phyloP scores from a whole-genome alignment of 2,797 vertebrate species.

The Microctenopoma steveboyesi region DNA sequence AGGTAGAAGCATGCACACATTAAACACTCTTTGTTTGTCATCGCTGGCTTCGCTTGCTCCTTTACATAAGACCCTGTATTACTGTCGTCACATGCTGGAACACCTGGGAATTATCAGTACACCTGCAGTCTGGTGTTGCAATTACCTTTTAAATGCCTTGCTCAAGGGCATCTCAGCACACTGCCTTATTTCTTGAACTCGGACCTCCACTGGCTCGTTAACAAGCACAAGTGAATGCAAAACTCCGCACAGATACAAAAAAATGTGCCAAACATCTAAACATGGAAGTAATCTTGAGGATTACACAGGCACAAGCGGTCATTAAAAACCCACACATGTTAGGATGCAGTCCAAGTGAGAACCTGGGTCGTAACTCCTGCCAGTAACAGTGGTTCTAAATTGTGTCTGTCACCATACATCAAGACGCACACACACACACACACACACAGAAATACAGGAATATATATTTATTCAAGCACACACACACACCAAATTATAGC shows the following conservation, averaged over 20 bases:
- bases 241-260: conserved; percentile 22
- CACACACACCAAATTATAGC: conserved; percentile 74
- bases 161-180: conserved; percentile 48
- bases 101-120: conserved; percentile 65
- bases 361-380: conserved; percentile 41
- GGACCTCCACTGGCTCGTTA: conserved; percentile 46
- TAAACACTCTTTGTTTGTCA: conserved; percentile 52
- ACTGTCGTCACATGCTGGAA: conserved; percentile 30
- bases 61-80: conserved; percentile 49
- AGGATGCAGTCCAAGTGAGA: conserved; percentile 42
- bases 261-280: conserved; percentile 41
- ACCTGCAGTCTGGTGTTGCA: conserved; percentile 48
- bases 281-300: conserved; percentile 61
- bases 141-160: conserved; percentile 44
- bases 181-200: conserved; percentile 30
- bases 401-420: conserved; percentile 23
- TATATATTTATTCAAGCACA: conserved; percentile 32
- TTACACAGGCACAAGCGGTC: conserved; percentile 44
- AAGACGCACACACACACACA: conserved; percentile 12
- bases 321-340: conserved; percentile 42
- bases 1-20: conserved; percentile 82
- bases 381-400: conserved; percentile 55
- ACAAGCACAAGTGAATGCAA: conserved; percentile 16
- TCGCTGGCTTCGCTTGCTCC: conserved; percentile 29
- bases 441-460: conserved; percentile 21